These are phyloP conservation scores for Hemitrygon akajei DNA, from an alignment of 2,797 vertebrate genomes.

Conservation along the genomic window DNA sequence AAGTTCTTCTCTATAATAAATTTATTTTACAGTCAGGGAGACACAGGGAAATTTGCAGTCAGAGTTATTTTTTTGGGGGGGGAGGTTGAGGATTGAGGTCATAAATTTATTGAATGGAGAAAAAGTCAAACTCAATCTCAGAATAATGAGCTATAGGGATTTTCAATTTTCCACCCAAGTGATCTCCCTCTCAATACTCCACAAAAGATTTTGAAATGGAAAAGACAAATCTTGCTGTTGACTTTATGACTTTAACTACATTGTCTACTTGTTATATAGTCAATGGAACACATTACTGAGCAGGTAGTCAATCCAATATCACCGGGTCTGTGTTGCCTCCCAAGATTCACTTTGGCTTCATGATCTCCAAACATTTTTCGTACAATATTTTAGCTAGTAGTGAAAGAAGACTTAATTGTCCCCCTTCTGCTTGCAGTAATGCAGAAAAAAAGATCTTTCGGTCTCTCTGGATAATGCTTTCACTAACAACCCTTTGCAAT, in stretches of 20 bases:
- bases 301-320: too few relatives aligned
- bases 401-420: not conserved
- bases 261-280: not conserved
- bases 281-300: not conserved
- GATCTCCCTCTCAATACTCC: not conserved
- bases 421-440: not conserved
- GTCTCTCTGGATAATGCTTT: not conserved
- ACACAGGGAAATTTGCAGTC: too few relatives aligned
- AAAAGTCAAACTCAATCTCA: not conserved
- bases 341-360: not conserved
- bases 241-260: not conserved
- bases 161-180: not conserved
- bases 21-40: too few relatives aligned
- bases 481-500: not conserved
- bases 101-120: not conserved
- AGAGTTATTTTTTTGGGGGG: not conserved
- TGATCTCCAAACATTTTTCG: not conserved
- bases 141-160: not conserved
- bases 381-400: not conserved
- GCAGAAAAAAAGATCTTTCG: not conserved
- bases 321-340: not conserved
- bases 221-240: not conserved
- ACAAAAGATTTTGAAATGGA: not conserved
- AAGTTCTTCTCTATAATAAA: not conserved
- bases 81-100: too few relatives aligned